phyloP scores from a whole-genome alignment of 2,797 vertebrate species.

The Siniperca obscura region DNA sequence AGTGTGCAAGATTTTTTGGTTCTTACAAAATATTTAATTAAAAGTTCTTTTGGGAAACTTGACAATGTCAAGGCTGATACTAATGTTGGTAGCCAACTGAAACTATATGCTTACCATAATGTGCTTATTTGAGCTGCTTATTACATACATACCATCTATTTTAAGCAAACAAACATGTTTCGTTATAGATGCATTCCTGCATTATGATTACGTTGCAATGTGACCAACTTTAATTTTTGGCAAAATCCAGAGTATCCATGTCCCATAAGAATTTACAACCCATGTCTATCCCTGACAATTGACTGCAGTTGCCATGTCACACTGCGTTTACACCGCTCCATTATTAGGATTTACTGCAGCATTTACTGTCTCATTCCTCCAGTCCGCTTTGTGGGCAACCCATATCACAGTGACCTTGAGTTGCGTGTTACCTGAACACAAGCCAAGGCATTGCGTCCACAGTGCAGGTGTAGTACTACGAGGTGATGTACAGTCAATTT shows the following conservation, averaged over 20 bases:
- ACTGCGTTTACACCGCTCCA: constrained; percentile 56
- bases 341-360: constrained; percentile 72
- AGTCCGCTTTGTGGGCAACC: constrained; percentile 39
- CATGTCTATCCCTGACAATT: constrained; percentile 11
- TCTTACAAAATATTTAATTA: not conserved
- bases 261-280: constrained; percentile 65
- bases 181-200: not conserved
- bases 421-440: constrained; percentile 42
- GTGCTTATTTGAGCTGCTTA: too few species aligned
- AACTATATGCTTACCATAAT: too few species aligned
- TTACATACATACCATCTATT: not conserved
- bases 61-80: not conserved
- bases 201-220: not conserved
- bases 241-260: constrained; percentile 52
- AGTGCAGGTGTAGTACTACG: constrained; percentile 33
- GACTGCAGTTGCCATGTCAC: constrained; percentile 51
- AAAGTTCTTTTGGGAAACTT: not conserved
- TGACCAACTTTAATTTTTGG: constrained; percentile 3
- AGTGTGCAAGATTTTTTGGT: not conserved
- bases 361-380: constrained; percentile 61
- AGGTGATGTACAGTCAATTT: constrained; percentile 33
- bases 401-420: constrained; percentile 72
- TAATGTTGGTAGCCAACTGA: too few species aligned
- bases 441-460: constrained; percentile 23
- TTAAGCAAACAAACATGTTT: not conserved